Conservation (phyloP, 1,140 invertebrate species). For the Brachystomella parvula region DNA sequence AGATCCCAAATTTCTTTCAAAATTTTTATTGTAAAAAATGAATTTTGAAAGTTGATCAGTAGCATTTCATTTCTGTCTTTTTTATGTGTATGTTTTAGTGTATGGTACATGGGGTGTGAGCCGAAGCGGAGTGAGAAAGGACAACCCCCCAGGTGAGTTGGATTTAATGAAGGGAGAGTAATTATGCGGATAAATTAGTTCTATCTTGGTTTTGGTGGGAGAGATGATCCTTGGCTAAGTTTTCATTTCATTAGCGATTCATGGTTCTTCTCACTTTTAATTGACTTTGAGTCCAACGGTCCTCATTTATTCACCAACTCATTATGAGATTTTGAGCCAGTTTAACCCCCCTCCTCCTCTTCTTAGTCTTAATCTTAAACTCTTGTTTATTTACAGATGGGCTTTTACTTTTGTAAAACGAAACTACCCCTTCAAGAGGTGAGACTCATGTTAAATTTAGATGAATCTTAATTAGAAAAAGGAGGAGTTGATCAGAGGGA, state of each 20-base stretch:
- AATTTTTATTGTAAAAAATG: background rate
- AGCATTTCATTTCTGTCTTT: background rate
- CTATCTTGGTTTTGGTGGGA: background rate
- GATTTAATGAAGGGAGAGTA: conserved; percentile 4
- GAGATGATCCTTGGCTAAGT: conserved; percentile 8
- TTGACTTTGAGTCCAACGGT: conserved; percentile 12
- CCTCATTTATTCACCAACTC: conserved; percentile 8
- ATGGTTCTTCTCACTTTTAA: conserved; percentile 6
- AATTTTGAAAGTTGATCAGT: background rate
- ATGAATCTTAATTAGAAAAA: conserved; percentile 8
- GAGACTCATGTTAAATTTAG: conserved; percentile 2
- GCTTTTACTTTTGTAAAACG: conserved; percentile 25
- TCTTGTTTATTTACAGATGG: conserved; percentile 20
- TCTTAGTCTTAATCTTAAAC: background rate
- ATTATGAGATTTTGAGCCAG: conserved; percentile 3
- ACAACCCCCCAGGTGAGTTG: conserved; percentile 58
- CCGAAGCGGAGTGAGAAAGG: conserved; percentile 64
- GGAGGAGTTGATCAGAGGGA: conserved; percentile 6
- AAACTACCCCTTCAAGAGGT: conserved; percentile 26
- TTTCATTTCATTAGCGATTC: conserved; percentile 3
- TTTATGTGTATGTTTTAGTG: conserved; percentile 44
- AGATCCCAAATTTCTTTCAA: background rate
- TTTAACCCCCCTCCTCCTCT: background rate
- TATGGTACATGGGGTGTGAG: conserved; percentile 75
- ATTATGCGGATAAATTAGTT: conserved; percentile 4